phyloP scores from a whole-genome alignment of 1,140 invertebrate species.

The Papilio polytes region DNA sequence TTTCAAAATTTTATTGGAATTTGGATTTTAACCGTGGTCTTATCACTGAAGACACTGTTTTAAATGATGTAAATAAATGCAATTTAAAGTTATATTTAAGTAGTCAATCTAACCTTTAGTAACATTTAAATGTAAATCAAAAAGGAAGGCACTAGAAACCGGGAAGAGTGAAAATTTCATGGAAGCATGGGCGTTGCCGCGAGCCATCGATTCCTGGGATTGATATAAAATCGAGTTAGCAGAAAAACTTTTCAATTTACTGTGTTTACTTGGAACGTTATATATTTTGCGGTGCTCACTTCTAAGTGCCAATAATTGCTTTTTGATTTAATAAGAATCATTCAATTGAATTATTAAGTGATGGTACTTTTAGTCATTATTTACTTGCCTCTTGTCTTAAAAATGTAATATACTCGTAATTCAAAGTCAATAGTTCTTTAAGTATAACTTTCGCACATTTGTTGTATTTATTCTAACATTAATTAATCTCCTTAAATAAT shows the following conservation, averaged over 20 bases:
- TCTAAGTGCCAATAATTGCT: background rate
- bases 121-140: slow-evolving; percentile 16
- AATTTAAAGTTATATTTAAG: background rate
- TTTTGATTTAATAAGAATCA: background rate
- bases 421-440: no score
- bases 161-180: slow-evolving; percentile 38
- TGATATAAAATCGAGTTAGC: slow-evolving; percentile 40
- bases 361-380: background rate
- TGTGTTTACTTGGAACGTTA: slow-evolving; percentile 24
- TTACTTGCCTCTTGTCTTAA: background rate
- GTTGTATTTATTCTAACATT: background rate
- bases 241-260: slow-evolving; percentile 40
- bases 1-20: no score
- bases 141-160: background rate
- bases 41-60: no score
- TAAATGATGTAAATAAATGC: background rate
- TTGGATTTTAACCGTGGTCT: no score
- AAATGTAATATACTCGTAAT: background rate
- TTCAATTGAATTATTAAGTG: background rate
- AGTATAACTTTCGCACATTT: background rate
- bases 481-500: no score
- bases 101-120: background rate
- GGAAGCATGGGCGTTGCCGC: slow-evolving; percentile 39
- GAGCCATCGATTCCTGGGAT: slow-evolving; percentile 40
- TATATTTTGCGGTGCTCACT: slow-evolving; percentile 33